Conservation (phyloP, 2,888 invertebrate species). For the Argyresthia goedartella region DNA sequence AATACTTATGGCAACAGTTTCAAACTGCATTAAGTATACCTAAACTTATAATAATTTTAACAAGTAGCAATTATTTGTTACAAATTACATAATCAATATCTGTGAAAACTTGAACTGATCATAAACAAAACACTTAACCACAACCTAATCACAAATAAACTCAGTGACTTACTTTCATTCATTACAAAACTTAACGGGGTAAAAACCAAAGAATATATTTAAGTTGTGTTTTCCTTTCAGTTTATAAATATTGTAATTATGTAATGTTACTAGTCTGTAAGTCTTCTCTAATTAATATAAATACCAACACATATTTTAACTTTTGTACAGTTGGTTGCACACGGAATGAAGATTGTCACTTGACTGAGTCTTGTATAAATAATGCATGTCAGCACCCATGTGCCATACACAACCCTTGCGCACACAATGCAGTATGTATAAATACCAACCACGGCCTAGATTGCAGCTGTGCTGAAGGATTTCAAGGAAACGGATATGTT, state of each 20-base stretch:
- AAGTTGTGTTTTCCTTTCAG: no score
- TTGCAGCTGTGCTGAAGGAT: constrained; percentile 88
- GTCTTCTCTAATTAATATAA: neutral
- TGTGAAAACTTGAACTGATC: no score
- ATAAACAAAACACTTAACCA: no score
- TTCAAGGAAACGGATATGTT: constrained; percentile 87
- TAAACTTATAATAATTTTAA: no score
- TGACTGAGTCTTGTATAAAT: constrained; percentile 89
- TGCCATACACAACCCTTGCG: constrained; percentile 87
- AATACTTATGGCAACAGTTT: neutral
- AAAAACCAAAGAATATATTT: no score
- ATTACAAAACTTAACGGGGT: no score
- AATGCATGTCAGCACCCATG: constrained; percentile 90
- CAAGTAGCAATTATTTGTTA: no score
- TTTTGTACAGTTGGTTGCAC: constrained; percentile 84
- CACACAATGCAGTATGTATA: constrained; percentile 85
- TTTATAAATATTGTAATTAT: no score
- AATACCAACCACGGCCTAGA: constrained; percentile 90
- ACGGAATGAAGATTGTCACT: constrained; percentile 86
- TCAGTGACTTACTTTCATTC: no score
- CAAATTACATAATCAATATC: no score
- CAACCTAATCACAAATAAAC: no score
- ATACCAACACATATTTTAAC: constrained; percentile 11
- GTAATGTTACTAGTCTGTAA: neutral
- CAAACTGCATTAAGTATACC: no score